Conservation (phyloP, 2,113 vertebrate genomes). For the Hypomesus transpacificus region DNA sequence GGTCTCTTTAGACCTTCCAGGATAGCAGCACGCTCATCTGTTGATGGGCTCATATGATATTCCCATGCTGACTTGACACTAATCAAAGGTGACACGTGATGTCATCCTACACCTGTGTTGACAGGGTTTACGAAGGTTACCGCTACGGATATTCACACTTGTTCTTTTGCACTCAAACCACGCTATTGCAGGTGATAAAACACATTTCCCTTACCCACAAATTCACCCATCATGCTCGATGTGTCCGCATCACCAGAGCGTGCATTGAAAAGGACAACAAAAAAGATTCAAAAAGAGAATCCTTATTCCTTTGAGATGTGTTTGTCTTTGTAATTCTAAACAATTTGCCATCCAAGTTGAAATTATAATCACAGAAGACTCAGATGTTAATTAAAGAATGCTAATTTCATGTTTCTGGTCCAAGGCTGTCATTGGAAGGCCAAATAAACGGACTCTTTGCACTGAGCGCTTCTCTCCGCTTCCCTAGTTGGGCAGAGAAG, state of each 20-base stretch:
- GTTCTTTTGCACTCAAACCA: too few relatives aligned
- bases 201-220: too few relatives aligned
- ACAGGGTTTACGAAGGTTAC: too few relatives aligned
- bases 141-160: too few relatives aligned
- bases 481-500: conserved; percentile 5
- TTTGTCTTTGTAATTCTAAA: conserved; percentile 61
- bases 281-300: conserved; percentile 28
- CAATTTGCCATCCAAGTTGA: conserved; percentile 46
- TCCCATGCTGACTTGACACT: too few relatives aligned
- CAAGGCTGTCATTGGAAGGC: conserved; percentile 63
- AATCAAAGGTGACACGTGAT: too few relatives aligned
- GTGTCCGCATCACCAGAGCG: neutral
- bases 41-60: too few relatives aligned
- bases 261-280: neutral
- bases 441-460: conserved; percentile 30
- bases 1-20: too few relatives aligned
- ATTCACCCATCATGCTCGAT: too few relatives aligned
- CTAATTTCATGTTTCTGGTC: conserved; percentile 71
- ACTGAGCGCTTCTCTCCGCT: conserved; percentile 33
- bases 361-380: conserved; percentile 64
- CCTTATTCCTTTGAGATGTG: conserved; percentile 28
- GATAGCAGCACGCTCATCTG: too few relatives aligned
- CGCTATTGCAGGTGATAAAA: too few relatives aligned
- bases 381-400: conserved; percentile 74
- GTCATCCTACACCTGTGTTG: too few relatives aligned